phyloP scores from a whole-genome alignment of 2,113 vertebrate genomes.

The Terrapene triunguis region DNA sequence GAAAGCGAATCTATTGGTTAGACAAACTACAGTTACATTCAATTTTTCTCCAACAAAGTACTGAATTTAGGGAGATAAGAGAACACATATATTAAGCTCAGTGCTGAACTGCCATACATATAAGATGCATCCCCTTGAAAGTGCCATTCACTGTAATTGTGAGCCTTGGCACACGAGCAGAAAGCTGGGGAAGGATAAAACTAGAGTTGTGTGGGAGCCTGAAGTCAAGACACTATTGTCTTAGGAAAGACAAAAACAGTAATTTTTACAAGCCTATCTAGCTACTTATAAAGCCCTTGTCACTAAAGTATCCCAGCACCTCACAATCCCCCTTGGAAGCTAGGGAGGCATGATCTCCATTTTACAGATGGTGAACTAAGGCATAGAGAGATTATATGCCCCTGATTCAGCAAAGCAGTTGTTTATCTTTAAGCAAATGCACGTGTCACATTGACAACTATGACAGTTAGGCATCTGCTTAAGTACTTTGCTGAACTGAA shows the following conservation, averaged over 20 bases:
- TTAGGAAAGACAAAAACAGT: not conserved
- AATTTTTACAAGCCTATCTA: not conserved
- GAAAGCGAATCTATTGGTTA: slow-evolving; percentile 62
- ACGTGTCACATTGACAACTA: not conserved
- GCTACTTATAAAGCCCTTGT: not conserved
- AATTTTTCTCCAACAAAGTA: slow-evolving; percentile 41
- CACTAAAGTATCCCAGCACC: not conserved
- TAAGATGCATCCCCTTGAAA: slow-evolving; percentile 58
- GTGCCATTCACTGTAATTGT: slow-evolving; percentile 43
- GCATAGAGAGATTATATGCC: slow-evolving; percentile 28
- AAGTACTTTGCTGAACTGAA: not conserved
- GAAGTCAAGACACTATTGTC: not conserved
- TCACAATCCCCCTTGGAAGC: not conserved
- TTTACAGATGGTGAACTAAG: not conserved
- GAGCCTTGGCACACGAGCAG: not conserved
- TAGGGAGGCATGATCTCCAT: not conserved
- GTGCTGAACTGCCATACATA: slow-evolving; percentile 60
- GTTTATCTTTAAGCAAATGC: not conserved
- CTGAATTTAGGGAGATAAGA: slow-evolving; percentile 49
- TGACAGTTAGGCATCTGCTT: not conserved
- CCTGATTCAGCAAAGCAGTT: not conserved
- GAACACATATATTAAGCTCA: slow-evolving; percentile 72
- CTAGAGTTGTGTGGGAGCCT: not conserved
- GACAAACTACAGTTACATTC: slow-evolving; percentile 66
- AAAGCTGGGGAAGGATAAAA: not conserved